Conservation (phyloP, 1,140 invertebrate genomes). For the Asobara japonica region DNA sequence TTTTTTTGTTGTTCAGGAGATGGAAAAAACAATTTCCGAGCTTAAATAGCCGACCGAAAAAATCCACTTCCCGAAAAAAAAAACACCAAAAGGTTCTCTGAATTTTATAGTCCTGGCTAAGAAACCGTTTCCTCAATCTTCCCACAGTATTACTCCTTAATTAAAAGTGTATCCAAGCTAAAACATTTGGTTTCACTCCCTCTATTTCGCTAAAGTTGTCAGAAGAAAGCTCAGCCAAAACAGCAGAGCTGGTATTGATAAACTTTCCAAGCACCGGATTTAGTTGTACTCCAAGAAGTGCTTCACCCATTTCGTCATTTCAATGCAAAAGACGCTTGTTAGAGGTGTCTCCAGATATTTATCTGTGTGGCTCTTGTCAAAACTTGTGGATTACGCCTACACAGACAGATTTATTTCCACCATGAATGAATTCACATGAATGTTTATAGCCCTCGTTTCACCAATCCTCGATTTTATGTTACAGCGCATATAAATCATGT, state of each 20-base stretch:
- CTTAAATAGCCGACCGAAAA: no score
- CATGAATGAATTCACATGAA: background rate
- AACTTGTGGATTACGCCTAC: background rate
- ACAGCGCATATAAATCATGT: constrained; percentile 91
- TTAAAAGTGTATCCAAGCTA: no score
- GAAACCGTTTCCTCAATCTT: no score
- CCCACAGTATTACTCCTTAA: no score
- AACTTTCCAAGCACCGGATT: background rate
- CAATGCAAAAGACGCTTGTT: background rate
- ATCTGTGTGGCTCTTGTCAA: background rate
- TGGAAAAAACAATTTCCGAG: no score
- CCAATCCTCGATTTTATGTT: constrained; percentile 50
- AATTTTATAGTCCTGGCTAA: no score
- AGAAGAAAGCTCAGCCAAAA: background rate
- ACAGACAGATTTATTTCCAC: background rate
- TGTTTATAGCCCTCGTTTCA: background rate
- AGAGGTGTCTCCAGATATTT: background rate
- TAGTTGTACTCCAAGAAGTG: background rate
- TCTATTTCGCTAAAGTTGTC: background rate
- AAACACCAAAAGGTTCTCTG: no score
- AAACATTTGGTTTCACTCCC: no score
- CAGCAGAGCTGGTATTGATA: background rate
- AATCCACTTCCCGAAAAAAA: no score
- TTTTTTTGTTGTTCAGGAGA: no score
- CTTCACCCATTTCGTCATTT: background rate